Evolutionary conservation across 2,797 vertebrate genomes (phyloP), one percentile per base, ranked within the genome.

Genomic region (Parauchenoglanis ngamensis): DNA sequence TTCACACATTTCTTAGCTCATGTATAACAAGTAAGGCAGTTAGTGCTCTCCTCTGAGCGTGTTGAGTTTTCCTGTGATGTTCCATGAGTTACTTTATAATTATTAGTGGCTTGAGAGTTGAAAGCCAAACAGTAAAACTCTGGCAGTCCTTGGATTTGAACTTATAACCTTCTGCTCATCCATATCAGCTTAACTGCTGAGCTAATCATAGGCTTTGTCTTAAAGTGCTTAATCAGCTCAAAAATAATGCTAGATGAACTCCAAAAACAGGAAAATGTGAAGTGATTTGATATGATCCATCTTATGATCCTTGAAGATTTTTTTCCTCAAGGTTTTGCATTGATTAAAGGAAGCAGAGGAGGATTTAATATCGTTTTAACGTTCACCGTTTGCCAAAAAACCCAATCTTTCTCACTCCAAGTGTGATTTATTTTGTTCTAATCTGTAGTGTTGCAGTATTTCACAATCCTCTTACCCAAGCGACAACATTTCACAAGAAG

Each of bases 401-500:
- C 31, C 31, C 65, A 31, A 44, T 0, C 68, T 1, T 44, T 75
- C 44, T 73, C 1, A 4, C 70, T 46, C 28, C 2, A 15, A 35
- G 31, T n/a, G n/a, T 68, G 67, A 68, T 68, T 68, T 19, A 6
- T 35, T 68, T 13, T 28, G 6, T 67, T 67, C 28, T 28, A 31
- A 44, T 21, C 68, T 44, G 72, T 25, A n/a, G 19, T 4, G 8
- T 40, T 23, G 77, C 19, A n/a, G 13, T 40, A 61, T 86, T 86
- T 61, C 85, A 75, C 35, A 87, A 85, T 46, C 73, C 67, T 61
- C 78, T 40, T 15, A 13, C 78, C 57, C 70, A 52, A 63, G 83
- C 35, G 3, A 70, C 4, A 59, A 67, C 57, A 40, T 85, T 90
- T 84, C 79, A 88, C 86, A 87, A 89, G 84, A 89, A 52, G 10